Evolutionary conservation across 2,797 vertebrate species (phyloP).

Genomic region (Alca torda): DNA sequence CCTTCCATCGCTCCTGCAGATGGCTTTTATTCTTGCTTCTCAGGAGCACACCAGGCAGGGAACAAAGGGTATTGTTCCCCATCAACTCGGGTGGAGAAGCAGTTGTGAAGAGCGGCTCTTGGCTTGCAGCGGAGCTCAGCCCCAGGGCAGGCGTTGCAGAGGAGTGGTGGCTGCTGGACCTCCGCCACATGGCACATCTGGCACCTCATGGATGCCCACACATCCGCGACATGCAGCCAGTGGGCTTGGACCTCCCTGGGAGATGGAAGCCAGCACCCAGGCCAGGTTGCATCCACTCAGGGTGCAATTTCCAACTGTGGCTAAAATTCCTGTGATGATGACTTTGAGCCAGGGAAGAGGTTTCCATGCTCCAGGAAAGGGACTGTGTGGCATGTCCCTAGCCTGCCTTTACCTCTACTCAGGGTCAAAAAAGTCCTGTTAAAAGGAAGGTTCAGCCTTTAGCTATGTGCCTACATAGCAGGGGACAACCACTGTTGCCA

Average conservation of each 20-base stretch:
- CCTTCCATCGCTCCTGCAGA: constrained; percentile 7
- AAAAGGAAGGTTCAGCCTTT: neutral
- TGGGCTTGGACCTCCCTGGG: neutral
- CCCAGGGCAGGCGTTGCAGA: neutral
- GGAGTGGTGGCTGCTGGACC: neutral
- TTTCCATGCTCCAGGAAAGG: neutral
- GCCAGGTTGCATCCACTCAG: no score
- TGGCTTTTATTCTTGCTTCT: constrained; percentile 48
- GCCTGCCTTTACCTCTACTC: neutral
- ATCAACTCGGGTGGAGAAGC: neutral
- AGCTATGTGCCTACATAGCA: neutral
- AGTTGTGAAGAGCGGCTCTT: neutral
- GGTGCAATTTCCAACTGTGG: neutral
- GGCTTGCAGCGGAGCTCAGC: neutral
- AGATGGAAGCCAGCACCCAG: neutral
- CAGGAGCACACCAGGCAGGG: neutral
- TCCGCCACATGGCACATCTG: neutral
- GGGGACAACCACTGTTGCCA: neutral
- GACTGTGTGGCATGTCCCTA: neutral
- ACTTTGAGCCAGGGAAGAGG: neutral
- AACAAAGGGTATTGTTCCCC: constrained; percentile 67
- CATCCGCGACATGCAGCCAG: fast-evolving
- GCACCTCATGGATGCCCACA: neutral
- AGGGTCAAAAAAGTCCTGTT: neutral
- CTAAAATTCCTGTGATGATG: neutral